Percentiles rank a stretch among this genome's conserved stretches.
These are phyloP conservation scores for Gallinago paraguaiae DNA, from an alignment of 2,113 vertebrate species.

Conservation along the genomic window DNA sequence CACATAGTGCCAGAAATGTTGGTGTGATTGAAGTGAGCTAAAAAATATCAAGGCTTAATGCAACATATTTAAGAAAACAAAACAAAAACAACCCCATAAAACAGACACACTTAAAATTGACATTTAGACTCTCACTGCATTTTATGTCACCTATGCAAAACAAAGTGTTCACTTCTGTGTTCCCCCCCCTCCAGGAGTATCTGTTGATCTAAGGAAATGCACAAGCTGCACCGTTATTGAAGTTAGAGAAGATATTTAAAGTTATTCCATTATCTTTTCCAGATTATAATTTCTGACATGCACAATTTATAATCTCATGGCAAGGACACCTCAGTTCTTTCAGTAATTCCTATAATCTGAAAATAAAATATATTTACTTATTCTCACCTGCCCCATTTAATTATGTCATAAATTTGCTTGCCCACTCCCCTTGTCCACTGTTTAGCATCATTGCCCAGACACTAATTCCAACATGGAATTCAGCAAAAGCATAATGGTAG, in stretches of 20 bases:
- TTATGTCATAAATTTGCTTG: background rate
- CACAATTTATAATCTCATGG: background rate
- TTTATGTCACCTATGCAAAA: background rate
- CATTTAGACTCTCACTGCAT: background rate
- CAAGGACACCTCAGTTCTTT: background rate
- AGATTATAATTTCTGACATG: background rate
- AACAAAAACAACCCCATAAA: background rate
- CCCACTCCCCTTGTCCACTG: background rate
- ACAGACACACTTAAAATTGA: background rate
- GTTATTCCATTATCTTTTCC: background rate
- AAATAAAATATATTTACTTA: background rate
- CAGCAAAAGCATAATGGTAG: background rate
- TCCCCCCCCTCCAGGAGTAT: background rate
- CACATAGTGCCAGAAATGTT: fast-evolving
- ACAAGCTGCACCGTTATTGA: background rate
- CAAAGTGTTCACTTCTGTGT: background rate
- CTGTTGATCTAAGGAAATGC: background rate
- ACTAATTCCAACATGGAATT: background rate
- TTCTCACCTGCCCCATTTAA: background rate
- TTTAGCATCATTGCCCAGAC: background rate
- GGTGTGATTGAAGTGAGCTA: background rate
- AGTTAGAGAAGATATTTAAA: background rate
- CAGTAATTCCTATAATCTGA: background rate
- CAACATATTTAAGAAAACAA: background rate
- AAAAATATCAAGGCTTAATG: background rate